These are phyloP conservation scores for Arenaria interpres DNA, from an alignment of 2,113 vertebrate species.

Conservation along the genomic window DNA sequence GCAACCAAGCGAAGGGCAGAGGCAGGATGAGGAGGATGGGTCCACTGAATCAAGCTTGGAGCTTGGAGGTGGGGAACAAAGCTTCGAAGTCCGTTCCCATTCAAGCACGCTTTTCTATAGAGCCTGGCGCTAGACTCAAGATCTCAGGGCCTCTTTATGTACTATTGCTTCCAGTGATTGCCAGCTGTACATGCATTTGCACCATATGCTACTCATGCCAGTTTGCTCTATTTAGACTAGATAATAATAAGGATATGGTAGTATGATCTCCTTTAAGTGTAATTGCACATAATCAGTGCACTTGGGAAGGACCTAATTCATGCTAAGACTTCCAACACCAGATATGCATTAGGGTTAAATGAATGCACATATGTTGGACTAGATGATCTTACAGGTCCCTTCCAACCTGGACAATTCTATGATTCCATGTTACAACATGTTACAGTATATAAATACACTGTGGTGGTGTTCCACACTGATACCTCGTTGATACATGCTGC, in stretches of 20 bases:
- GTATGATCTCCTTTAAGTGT: background rate
- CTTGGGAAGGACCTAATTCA: background rate
- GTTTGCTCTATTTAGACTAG: background rate
- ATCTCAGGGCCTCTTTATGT: background rate
- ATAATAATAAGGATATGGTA: fast-evolving
- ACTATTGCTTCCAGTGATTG: background rate
- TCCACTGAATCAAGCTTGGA: background rate
- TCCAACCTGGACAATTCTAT: too few species aligned
- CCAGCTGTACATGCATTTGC: background rate
- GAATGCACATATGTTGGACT: background rate
- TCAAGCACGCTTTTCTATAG: background rate
- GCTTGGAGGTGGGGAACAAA: background rate
- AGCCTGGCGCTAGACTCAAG: fast-evolving
- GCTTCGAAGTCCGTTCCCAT: background rate
- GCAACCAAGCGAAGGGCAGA: background rate
- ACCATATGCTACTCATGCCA: background rate
- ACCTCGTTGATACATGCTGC: background rate
- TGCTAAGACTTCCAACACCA: background rate
- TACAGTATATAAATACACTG: background rate
- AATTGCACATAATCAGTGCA: background rate
- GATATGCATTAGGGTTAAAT: background rate
- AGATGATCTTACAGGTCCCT: too few species aligned
- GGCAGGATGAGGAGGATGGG: background rate
- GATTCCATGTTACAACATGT: background rate
- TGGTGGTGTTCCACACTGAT: background rate